Evolutionary conservation across 2,113 vertebrate genomes (phyloP), one percentile per base, ranked within the genome.

Genomic region (Athene cunicularia): DNA sequence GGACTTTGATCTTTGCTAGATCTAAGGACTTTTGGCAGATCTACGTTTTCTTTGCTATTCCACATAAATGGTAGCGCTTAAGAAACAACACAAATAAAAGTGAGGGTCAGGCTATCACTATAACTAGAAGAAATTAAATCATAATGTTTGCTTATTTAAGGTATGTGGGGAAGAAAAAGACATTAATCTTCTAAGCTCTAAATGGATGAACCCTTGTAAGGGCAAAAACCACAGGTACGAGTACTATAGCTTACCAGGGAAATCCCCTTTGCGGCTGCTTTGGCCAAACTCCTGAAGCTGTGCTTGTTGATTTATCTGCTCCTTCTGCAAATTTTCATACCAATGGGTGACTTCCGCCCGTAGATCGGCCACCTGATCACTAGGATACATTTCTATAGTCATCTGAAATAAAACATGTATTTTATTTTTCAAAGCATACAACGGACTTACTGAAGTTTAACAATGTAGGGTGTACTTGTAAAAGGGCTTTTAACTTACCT

Each of bases 371-470:
- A 99, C 99, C 98, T 99, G 99, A 97, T 99, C 99, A 56, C 99
- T 99, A 16, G 99, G 99, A 93, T 99, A 99, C 99, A 99, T 99
- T 98, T 99, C 99, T 89, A 99, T 99, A 55, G 99, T 99, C 99
- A 99, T 99, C 99, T 99, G 98, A 95, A 97, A 98, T 66, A 88
- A 59, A 96, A 92, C 10, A 91, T 8, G 35, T 11, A 86, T 4
- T 91, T 82, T 39, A 14, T 89, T 97, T 95, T 92, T 91, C 74
- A 86, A 86, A 73, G 92, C 12, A 45, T 49, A 52, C 33, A 41
- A 22, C 23, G 37, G 33, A n/a, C 41, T 41, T 23, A 12, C 4
- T 6, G 45, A 64, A 39, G 87, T 26, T 50, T 53, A 80, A 55
- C 62, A 82, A 63, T 2, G n/a, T 1, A 63, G 68, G 85, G 83